Percentiles rank a stretch among this genome's conserved stretches.
Conservation (phyloP, 2,113 vertebrate genomes). For the Prinia subflava region DNA sequence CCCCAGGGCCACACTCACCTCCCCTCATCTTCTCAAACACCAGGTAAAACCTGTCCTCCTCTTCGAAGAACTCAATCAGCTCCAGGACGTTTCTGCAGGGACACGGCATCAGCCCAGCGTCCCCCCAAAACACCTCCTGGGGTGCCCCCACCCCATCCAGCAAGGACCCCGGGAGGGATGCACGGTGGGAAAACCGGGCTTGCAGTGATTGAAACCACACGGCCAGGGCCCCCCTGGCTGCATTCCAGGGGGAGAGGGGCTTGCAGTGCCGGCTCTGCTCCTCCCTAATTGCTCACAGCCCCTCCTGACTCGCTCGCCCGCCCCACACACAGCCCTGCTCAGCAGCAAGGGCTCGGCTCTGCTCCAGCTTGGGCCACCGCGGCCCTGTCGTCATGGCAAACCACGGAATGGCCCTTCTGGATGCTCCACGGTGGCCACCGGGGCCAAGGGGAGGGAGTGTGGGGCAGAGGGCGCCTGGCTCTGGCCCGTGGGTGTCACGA, state of each 20-base stretch:
- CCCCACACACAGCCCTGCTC: not conserved
- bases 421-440: fast-evolving
- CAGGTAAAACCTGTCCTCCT: conserved; percentile 97
- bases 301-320: not conserved
- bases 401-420: fast-evolving
- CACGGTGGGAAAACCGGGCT: fast-evolving
- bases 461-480: not conserved
- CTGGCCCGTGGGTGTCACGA: fast-evolving
- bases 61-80: conserved; percentile 97
- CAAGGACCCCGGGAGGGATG: not conserved
- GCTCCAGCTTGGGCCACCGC: not conserved
- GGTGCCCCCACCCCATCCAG: no score
- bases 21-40: conserved; percentile 98
- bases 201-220: not conserved
- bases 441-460: not conserved
- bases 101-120: not conserved
- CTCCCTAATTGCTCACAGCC: conserved; percentile 30
- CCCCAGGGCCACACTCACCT: conserved; percentile 61
- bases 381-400: not conserved
- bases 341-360: not conserved
- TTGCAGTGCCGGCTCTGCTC: not conserved
- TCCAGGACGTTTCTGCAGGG: conserved; percentile 89
- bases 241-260: not conserved
- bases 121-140: not conserved
- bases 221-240: not conserved